Evolutionary conservation across 2,113 vertebrate genomes (phyloP).

Genomic region (Hemibates koningsi): DNA sequence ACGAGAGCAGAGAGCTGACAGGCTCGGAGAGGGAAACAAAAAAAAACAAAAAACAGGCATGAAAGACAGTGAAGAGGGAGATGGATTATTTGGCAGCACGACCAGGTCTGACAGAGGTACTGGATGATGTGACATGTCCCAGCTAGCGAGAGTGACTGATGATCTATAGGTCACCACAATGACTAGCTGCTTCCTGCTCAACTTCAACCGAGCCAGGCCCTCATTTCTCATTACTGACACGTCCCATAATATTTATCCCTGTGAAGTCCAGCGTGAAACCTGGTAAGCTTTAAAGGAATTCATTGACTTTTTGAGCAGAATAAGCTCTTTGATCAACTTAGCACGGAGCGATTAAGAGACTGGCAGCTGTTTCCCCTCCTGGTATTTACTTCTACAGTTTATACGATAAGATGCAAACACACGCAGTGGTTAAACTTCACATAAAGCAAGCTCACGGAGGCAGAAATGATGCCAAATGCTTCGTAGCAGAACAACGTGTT

Average conservation of each 20-base stretch:
- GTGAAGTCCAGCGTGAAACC: slow-evolving; percentile 51
- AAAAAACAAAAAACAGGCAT: neutral
- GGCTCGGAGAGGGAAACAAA: neutral
- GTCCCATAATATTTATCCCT: slow-evolving; percentile 59
- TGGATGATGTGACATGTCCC: slow-evolving; percentile 27
- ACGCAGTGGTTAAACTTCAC: neutral
- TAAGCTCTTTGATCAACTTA: slow-evolving; percentile 45
- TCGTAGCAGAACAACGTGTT: neutral
- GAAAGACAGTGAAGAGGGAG: slow-evolving; percentile 4
- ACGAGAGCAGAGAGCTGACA: neutral
- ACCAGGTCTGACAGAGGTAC: slow-evolving; percentile 23
- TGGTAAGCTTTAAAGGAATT: slow-evolving; percentile 44
- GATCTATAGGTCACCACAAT: slow-evolving; percentile 40
- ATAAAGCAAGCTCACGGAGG: neutral
- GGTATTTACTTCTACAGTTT: neutral
- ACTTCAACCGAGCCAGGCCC: slow-evolving; percentile 3
- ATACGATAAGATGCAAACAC: neutral
- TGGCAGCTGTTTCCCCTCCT: slow-evolving; percentile 20
- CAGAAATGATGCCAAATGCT: slow-evolving; percentile 1
- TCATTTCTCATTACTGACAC: slow-evolving; percentile 61
- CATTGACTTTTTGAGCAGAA: slow-evolving; percentile 28
- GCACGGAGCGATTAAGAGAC: neutral
- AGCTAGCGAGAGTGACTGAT: slow-evolving; percentile 55
- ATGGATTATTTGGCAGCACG: slow-evolving; percentile 37
- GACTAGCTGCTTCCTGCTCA: slow-evolving; percentile 52